Percentiles rank a stretch among this genome's conserved stretches.
phyloP scores from a whole-genome alignment of 2,888 invertebrate genomes.

The Deilephila porcellus region DNA sequence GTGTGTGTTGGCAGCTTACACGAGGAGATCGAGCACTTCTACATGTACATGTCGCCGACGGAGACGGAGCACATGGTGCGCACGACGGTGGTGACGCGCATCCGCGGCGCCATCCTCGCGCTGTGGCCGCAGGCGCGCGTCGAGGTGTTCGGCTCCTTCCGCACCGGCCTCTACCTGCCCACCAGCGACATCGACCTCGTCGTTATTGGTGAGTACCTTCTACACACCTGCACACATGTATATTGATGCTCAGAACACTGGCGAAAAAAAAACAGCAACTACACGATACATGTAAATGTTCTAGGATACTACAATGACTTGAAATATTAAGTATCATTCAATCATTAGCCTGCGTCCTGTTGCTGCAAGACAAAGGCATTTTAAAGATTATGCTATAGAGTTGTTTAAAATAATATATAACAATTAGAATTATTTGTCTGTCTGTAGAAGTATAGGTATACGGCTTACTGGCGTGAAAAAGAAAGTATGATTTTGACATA shows the following conservation, averaged over 20 bases:
- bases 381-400: too few species aligned
- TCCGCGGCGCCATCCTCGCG: slow-evolving; percentile 93
- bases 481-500: too few species aligned
- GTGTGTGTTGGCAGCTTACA: slow-evolving; percentile 88
- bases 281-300: too few species aligned
- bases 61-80: slow-evolving; percentile 95
- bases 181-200: slow-evolving; percentile 92
- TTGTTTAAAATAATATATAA: too few species aligned
- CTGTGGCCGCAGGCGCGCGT: slow-evolving; percentile 98
- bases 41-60: slow-evolving; percentile 96
- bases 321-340: too few species aligned
- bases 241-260: neutral
- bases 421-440: too few species aligned
- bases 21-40: slow-evolving; percentile 99
- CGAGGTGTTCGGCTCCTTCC: slow-evolving; percentile 98
- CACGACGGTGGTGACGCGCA: slow-evolving; percentile 94
- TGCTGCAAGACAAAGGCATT: too few species aligned
- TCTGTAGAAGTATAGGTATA: too few species aligned
- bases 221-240: neutral
- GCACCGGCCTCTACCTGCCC: slow-evolving; percentile 98
- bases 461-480: too few species aligned
- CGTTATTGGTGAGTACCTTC: slow-evolving; percentile 82
- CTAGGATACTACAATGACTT: too few species aligned
- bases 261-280: neutral
- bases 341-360: too few species aligned